These are phyloP conservation scores for Cacatua alba DNA, from an alignment of 2,113 vertebrate species.

Conservation along the genomic window DNA sequence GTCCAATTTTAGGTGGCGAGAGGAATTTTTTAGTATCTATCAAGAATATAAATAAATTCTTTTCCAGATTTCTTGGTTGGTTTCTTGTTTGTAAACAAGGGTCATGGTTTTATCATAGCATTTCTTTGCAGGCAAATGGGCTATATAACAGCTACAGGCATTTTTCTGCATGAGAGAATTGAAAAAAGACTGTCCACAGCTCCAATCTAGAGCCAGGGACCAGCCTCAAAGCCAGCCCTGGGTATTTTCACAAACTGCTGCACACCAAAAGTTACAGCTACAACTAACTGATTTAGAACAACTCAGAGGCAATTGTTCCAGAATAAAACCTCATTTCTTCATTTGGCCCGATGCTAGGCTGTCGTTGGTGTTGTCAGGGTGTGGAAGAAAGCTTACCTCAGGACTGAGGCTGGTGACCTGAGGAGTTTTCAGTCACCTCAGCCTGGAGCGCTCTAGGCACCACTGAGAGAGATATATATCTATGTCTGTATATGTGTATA, in stretches of 20 bases:
- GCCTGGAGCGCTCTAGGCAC: background rate
- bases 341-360: background rate
- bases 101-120: background rate
- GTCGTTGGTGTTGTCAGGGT: background rate
- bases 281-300: background rate
- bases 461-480: background rate
- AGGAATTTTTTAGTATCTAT: background rate
- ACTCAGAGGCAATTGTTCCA: background rate
- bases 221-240: accelerated
- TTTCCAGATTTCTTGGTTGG: background rate
- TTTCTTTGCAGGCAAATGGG: background rate
- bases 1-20: background rate
- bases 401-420: background rate
- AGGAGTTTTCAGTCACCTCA: background rate
- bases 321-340: background rate
- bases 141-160: background rate
- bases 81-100: background rate
- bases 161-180: background rate
- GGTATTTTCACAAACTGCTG: background rate
- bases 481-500: background rate
- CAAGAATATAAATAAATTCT: background rate
- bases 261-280: background rate
- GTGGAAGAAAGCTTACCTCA: background rate
- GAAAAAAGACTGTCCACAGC: background rate
- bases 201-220: background rate